Conservation (phyloP, 2,888 invertebrate species). For the Drosophila setosimentum region DNA sequence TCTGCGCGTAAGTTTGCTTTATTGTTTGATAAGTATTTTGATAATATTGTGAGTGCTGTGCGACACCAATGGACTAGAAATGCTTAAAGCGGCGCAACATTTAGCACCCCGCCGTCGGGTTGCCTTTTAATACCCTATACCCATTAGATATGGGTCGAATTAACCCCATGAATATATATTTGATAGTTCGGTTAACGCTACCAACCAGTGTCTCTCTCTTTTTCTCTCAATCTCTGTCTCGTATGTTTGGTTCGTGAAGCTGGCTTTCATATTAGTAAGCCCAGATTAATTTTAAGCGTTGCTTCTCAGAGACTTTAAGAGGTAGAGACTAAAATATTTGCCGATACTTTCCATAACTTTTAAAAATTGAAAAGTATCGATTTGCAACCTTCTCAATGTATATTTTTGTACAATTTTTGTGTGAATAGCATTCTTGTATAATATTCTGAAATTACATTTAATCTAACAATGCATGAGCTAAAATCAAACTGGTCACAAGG, state of each 20-base stretch:
- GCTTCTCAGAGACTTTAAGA: background rate
- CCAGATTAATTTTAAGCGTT: background rate
- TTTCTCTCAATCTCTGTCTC: background rate
- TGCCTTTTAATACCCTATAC: background rate
- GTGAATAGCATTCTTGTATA: background rate
- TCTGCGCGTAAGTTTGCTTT: conserved; percentile 55
- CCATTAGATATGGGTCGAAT: background rate
- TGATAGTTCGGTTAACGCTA: background rate
- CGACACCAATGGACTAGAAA: conserved; percentile 53
- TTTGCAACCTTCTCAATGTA: background rate
- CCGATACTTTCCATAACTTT: background rate
- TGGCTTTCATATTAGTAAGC: background rate
- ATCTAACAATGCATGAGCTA: no score
- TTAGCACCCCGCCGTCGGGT: conserved; percentile 60
- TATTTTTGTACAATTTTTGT: background rate
- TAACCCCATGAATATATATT: background rate
- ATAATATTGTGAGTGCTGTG: conserved; percentile 68
- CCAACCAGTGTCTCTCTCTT: background rate
- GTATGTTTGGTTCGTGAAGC: background rate
- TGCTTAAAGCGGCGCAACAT: conserved; percentile 41
- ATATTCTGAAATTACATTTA: background rate
- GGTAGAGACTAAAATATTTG: background rate
- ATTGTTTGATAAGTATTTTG: conserved; percentile 80
- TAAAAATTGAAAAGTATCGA: background rate
- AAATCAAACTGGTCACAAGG: background rate